phyloP scores from a whole-genome alignment of 2,888 invertebrate species.

The Dichetophora obliterata region DNA sequence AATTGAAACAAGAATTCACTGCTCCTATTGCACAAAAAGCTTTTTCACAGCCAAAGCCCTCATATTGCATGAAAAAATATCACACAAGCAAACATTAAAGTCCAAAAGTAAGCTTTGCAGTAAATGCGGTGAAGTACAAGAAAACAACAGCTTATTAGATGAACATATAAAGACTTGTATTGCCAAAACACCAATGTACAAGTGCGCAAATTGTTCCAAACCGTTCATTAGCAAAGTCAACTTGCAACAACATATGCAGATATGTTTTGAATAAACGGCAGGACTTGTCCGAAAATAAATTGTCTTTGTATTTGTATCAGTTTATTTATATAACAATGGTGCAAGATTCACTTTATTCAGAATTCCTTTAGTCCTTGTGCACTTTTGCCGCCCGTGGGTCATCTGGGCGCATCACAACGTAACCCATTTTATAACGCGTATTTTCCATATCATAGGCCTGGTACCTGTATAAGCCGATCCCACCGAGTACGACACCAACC shows the following conservation, averaged over 20 bases:
- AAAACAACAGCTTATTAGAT: background rate
- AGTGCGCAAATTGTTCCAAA: background rate
- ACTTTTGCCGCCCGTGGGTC: conserved; percentile 76
- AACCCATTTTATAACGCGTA: conserved; percentile 75
- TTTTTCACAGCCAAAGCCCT: conserved; percentile 41
- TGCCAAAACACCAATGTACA: background rate
- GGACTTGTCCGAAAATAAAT: background rate
- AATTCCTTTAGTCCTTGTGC: conserved; percentile 70
- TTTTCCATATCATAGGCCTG: conserved; percentile 76
- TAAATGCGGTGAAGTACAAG: conserved; percentile 7
- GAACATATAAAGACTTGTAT: background rate
- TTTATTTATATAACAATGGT: background rate
- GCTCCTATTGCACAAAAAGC: conserved; percentile 34
- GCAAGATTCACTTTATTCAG: background rate
- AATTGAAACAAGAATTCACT: background rate
- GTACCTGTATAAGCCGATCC: conserved; percentile 71
- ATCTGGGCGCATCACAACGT: conserved; percentile 77
- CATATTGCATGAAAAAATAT: conserved; percentile 39
- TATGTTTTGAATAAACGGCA: background rate
- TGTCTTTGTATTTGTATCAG: background rate
- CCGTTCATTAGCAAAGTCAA: background rate
- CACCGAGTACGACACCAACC: conserved; percentile 72
- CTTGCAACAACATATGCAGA: background rate
- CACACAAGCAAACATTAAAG: conserved; percentile 38
- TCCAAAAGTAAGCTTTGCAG: background rate